Percentiles rank a stretch among this genome's conserved stretches.
Conservation (phyloP, 2,888 invertebrate species). For the Eristalis intricaria region DNA sequence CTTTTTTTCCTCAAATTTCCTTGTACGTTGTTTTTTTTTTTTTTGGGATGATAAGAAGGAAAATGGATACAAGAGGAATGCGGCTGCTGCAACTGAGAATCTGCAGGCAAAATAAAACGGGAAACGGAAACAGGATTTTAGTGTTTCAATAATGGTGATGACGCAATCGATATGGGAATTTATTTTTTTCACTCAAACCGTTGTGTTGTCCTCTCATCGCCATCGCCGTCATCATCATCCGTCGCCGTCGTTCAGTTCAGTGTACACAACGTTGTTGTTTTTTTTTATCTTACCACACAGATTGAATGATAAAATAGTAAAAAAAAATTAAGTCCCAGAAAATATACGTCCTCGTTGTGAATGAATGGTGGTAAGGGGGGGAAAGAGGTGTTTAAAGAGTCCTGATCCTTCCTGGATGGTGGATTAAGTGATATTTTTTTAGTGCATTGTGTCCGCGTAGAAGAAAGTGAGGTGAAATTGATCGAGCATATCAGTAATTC, state of each 20-base stretch:
- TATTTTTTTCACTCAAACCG: slow-evolving; percentile 44
- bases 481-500: slow-evolving; percentile 13
- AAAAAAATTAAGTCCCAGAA: not conserved
- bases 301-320: not conserved
- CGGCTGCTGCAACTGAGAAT: slow-evolving; percentile 58
- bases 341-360: slow-evolving; percentile 12
- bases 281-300: not conserved
- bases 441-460: not conserved
- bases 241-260: slow-evolving; percentile 5
- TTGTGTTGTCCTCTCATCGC: slow-evolving; percentile 48
- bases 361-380: not conserved
- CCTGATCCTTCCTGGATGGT: slow-evolving; percentile 19
- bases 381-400: not conserved
- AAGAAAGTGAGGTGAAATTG: slow-evolving; percentile 3
- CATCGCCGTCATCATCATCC: not conserved
- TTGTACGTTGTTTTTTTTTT: not conserved
- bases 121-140: slow-evolving; percentile 71
- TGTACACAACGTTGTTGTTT: not conserved
- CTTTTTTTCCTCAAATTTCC: not conserved
- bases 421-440: not conserved
- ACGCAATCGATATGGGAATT: slow-evolving; percentile 67
- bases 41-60: slow-evolving; percentile 4
- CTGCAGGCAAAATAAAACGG: slow-evolving; percentile 67
- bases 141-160: slow-evolving; percentile 67
- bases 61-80: slow-evolving; percentile 66